These are phyloP conservation scores for Scatophagus argus DNA, from an alignment of 2,113 vertebrate genomes.

Conservation along the genomic window DNA sequence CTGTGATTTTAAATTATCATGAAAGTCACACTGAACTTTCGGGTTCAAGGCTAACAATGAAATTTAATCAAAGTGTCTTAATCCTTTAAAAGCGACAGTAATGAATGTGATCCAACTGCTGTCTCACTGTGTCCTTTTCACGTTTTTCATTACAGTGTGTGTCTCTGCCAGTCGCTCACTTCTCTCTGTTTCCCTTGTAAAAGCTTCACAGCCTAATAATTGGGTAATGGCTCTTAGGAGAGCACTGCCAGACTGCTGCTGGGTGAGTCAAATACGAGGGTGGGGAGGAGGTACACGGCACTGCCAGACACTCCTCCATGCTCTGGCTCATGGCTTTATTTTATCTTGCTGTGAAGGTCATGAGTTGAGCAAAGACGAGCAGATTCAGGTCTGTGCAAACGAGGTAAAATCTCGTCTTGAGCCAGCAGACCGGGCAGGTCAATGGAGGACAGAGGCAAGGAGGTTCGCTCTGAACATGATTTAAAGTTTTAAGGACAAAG, in stretches of 20 bases:
- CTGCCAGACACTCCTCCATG: slow-evolving; percentile 25
- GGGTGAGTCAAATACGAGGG: slow-evolving; percentile 24
- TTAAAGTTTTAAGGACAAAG: slow-evolving; percentile 28
- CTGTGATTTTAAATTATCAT: not conserved
- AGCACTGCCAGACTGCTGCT: slow-evolving; percentile 32
- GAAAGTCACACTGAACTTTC: not conserved
- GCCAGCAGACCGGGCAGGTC: slow-evolving; percentile 7
- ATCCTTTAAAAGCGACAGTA: not conserved
- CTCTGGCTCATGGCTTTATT: slow-evolving; percentile 36
- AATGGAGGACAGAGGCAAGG: not conserved
- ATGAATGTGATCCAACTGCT: not conserved
- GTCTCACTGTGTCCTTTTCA: slow-evolving; percentile 12
- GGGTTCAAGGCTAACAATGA: not conserved
- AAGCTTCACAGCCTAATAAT: slow-evolving; percentile 29
- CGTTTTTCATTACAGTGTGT: slow-evolving; percentile 28
- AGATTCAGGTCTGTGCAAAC: slow-evolving; percentile 29
- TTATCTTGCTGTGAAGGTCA: slow-evolving; percentile 32
- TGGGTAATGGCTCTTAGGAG: slow-evolving; percentile 37
- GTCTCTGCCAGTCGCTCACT: slow-evolving; percentile 18
- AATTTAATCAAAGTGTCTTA: not conserved
- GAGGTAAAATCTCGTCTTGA: slow-evolving; percentile 7
- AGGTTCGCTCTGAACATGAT: not conserved
- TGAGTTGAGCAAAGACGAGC: slow-evolving; percentile 20
- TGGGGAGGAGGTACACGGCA: slow-evolving; percentile 3
- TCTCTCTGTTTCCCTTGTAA: slow-evolving; percentile 20